Conservation (phyloP, 35 echinoderm and acorn worm species). For the Holothuria glaberrima region DNA sequence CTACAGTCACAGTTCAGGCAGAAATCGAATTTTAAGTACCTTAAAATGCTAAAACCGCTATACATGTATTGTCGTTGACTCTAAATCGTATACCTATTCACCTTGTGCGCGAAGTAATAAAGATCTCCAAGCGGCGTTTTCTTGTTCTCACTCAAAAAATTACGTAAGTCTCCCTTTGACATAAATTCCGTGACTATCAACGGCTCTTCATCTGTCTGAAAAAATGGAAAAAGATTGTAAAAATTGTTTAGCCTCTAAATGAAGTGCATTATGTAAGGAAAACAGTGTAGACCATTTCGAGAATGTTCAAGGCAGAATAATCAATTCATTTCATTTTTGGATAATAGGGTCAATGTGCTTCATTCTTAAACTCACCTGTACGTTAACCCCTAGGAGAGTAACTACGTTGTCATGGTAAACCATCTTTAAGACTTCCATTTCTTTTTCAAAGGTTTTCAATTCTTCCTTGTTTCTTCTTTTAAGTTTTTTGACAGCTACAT, state of each 20-base stretch:
- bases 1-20: no score
- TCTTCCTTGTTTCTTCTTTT: not conserved
- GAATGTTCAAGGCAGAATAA: no score
- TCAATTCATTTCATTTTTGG: no score
- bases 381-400: not conserved
- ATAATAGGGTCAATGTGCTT: no score
- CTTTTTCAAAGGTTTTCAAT: not conserved
- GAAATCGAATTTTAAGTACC: no score
- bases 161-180: not conserved
- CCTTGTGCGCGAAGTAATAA: not conserved
- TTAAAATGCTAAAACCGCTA: no score
- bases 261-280: not conserved
- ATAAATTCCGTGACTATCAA: conserved; percentile 17
- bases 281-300: not conserved
- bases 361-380: no score
- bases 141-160: not conserved
- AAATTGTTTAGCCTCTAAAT: not conserved
- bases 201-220: not conserved
- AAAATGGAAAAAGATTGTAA: not conserved
- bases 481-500: not conserved
- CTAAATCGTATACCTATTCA: no score
- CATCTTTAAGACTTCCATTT: not conserved
- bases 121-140: not conserved
- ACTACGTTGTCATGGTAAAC: not conserved
- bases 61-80: no score